A percentile compares a stretch with the other conserved stretches of the same genome.
These are phyloP conservation scores for Lasioglossum albipes DNA, from an alignment of 1,140 invertebrate species.

Conservation along the genomic window DNA sequence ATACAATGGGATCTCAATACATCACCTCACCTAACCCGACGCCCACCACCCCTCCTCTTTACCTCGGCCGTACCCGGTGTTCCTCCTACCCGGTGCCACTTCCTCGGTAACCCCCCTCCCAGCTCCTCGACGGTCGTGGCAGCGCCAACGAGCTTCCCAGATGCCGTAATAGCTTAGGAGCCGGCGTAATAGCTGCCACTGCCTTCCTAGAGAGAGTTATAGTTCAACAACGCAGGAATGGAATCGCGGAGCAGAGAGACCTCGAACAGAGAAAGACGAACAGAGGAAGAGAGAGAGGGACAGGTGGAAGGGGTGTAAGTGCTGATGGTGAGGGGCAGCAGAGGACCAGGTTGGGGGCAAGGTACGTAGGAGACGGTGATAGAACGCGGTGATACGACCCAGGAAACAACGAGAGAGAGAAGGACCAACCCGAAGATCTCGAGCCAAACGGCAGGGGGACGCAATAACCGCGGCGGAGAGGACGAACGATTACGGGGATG, in stretches of 20 bases:
- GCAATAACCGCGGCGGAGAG: conserved; percentile 67
- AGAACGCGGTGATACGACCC: conserved; percentile 19
- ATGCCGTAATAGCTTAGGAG: conserved; percentile 78
- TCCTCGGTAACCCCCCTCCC: neutral
- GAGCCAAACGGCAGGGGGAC: conserved; percentile 55
- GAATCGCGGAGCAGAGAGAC: conserved; percentile 64
- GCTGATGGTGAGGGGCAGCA: no score
- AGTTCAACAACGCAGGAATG: conserved; percentile 78
- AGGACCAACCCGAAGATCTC: conserved; percentile 32
- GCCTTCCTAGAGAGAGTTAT: conserved; percentile 75
- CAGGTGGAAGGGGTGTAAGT: conserved; percentile 24
- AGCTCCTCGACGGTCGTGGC: conserved; percentile 30
- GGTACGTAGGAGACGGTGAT: conserved; percentile 16
- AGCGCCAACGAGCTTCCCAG: conserved; percentile 65
- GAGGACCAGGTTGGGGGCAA: neutral
- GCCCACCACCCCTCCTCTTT: conserved; percentile 18
- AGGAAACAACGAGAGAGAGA: conserved; percentile 15
- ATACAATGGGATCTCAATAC: conserved; percentile 82
- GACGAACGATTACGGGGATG: conserved; percentile 66
- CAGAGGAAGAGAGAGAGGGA: conserved; percentile 1
- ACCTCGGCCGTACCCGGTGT: conserved; percentile 12
- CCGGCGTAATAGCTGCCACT: conserved; percentile 77
- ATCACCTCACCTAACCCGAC: conserved; percentile 78
- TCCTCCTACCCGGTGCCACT: conserved; percentile 32
- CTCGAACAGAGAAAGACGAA: conserved; percentile 6